phyloP scores from a whole-genome alignment of 2,113 vertebrate genomes.

The Hoplias malabaricus region DNA sequence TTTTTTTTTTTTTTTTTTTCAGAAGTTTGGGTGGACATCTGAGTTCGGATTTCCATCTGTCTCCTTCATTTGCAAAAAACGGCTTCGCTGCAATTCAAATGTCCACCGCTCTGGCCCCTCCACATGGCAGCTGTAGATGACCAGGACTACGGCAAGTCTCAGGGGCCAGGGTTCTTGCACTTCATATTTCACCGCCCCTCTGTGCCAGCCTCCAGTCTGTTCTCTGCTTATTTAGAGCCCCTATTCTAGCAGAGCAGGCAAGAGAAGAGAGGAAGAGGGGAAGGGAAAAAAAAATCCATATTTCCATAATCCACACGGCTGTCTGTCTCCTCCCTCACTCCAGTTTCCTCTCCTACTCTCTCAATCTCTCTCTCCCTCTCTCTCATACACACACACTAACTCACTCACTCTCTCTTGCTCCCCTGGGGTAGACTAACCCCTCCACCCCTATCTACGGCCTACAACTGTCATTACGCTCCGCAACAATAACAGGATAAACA shows the following conservation, averaged over 20 bases:
- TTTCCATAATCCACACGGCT: slow-evolving; percentile 99
- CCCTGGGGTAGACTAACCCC: slow-evolving; percentile 96
- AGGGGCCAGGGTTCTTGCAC: slow-evolving; percentile 76
- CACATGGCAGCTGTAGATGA: slow-evolving; percentile 92
- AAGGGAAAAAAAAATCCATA: slow-evolving; percentile 92
- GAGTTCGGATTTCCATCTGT: slow-evolving; percentile 77
- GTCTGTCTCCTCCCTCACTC: too few species aligned
- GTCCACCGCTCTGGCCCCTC: slow-evolving; percentile 76
- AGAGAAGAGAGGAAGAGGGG: slow-evolving; percentile 31
- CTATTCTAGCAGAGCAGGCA: slow-evolving; percentile 76
- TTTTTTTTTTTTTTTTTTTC: slow-evolving; percentile 48
- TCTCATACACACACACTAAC: not conserved
- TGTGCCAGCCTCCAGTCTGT: slow-evolving; percentile 84
- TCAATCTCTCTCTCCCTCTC: slow-evolving; percentile 42
- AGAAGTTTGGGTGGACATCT: slow-evolving; percentile 71
- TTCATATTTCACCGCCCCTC: slow-evolving; percentile 83
- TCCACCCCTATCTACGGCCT: slow-evolving; percentile 89
- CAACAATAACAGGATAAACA: slow-evolving; percentile 96
- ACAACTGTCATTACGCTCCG: slow-evolving; percentile 96
- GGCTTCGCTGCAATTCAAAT: slow-evolving; percentile 80
- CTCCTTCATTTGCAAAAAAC: slow-evolving; percentile 72
- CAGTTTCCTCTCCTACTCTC: slow-evolving; percentile 31
- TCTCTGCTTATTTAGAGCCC: slow-evolving; percentile 83
- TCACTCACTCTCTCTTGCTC: slow-evolving; percentile 55
- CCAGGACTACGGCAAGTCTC: slow-evolving; percentile 79